Evolutionary conservation across 2,113 vertebrate genomes (phyloP), one percentile per base, ranked within the genome.

Genomic region (Sterna hirundo): DNA sequence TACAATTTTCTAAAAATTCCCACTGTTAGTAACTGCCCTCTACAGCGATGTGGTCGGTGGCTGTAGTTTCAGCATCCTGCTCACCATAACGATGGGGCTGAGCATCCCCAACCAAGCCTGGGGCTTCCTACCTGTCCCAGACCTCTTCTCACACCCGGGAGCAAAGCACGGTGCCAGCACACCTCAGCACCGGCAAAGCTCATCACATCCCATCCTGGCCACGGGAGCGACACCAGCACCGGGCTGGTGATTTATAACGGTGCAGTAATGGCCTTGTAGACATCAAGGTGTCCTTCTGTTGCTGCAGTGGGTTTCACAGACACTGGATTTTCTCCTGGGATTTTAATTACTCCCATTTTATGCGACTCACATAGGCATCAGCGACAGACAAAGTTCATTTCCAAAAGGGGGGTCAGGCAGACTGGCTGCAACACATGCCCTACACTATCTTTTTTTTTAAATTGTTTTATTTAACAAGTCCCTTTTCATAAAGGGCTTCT

Each of bases 11-110:
- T 82, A 74, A 85, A 78, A 82, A 69, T 51, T 44, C 49, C 65
- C 26, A 3, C 17, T 21, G 3, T 58, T n/a, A 3, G 10, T 2
- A 5, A 3, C 7, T 2, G 4, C 9, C 2, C 15, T 47, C 13
- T 3, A 21, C 36, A 17, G 5, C 4, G 47, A 47, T 1, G 19
- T 2, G 21, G 57, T 52, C 2, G 25, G 57, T 46, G 17, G 58
- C 15, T 13, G 64, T 1, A 7, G 26, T 21, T 42, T 17, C 22
- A 2, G 12, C 0, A n/a, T 5, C 32, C 38, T 60, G 58, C 75
- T 79, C 22, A 0, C 26, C 2, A 15, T 42, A 17, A 34, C 3
- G 64, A 9, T 5, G 38, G 46, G 34, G 38, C 21, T 72, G 47
- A 71, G 44, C 79, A n/a, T 4, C 13, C 61, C 34, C 49, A 58